Evolutionary conservation across 1,140 invertebrate genomes (phyloP).

Genomic region (Trichogramma pretiosum): DNA sequence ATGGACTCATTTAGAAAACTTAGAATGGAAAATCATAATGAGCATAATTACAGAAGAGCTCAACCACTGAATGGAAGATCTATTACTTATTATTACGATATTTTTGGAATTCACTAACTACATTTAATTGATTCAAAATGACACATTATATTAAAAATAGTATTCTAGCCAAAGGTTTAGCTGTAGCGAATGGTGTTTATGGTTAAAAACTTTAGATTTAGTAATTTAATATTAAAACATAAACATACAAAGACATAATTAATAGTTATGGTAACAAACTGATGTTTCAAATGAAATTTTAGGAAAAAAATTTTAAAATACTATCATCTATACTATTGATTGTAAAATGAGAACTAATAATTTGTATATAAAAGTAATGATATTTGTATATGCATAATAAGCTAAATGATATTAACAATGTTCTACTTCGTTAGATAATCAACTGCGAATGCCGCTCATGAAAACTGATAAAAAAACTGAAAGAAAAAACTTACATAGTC

Average conservation of each 20-base stretch:
- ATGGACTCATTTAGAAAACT: constrained; percentile 54
- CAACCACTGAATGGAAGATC: constrained; percentile 52
- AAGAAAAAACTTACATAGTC: too few species aligned
- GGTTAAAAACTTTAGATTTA: too few species aligned
- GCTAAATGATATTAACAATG: too few species aligned
- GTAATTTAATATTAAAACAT: too few species aligned
- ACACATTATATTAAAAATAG: neutral
- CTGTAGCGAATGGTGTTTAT: too few species aligned
- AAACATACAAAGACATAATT: too few species aligned
- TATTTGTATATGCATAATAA: neutral
- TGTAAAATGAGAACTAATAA: neutral
- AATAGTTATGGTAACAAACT: neutral
- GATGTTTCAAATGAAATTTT: neutral
- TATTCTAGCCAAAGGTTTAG: neutral
- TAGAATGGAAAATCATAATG: constrained; percentile 51
- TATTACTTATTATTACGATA: neutral
- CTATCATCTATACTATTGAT: neutral
- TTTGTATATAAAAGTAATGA: neutral
- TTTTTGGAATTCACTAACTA: too few species aligned
- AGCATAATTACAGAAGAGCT: constrained; percentile 62
- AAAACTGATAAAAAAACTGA: too few species aligned
- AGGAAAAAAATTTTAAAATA: neutral
- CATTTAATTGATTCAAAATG: neutral
- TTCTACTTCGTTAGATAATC: too few species aligned
- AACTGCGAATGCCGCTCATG: too few species aligned